These are phyloP conservation scores for Spongilla lacustris DNA, from an alignment of 37 sponge, comb jelly and placozoan species.

Conservation along the genomic window DNA sequence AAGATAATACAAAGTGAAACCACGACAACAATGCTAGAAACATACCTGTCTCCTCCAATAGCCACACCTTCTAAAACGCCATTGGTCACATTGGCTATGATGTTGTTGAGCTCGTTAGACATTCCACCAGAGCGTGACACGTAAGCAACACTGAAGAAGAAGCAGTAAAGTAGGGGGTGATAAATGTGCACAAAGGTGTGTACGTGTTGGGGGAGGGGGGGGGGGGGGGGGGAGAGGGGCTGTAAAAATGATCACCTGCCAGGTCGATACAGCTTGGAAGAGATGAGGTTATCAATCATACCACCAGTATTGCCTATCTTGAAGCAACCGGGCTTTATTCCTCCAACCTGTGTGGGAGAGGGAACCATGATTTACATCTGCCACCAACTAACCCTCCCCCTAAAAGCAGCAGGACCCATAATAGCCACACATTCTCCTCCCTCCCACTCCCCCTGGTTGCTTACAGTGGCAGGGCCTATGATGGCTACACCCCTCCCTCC, in stretches of 20 bases:
- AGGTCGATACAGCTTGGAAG: conserved; percentile 89
- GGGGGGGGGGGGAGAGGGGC: too few species aligned
- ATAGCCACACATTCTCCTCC: too few species aligned
- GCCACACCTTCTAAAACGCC: conserved; percentile 98
- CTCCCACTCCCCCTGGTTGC: neutral
- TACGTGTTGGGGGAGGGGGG: too few species aligned
- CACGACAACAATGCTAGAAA: neutral
- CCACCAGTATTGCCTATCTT: conserved; percentile 99
- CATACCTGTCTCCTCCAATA: conserved; percentile 94
- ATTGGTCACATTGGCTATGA: conserved; percentile 82
- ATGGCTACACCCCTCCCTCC: conserved; percentile 72
- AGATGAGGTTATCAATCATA: conserved; percentile 94
- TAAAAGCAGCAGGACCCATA: too few species aligned
- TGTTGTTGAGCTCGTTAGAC: conserved; percentile 98
- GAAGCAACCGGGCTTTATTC: conserved; percentile 98
- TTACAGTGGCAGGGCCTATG: conserved; percentile 96
- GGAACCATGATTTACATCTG: too few species aligned
- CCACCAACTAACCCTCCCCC: too few species aligned
- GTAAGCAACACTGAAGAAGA: conserved; percentile 92
- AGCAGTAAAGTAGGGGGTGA: too few species aligned
- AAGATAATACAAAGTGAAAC: too few species aligned
- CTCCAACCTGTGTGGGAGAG: conserved; percentile 72
- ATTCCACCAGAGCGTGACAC: conserved; percentile 98
- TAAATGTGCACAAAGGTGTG: too few species aligned
- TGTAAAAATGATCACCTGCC: too few species aligned